Conservation (phyloP, 92 coral and sea anemone species). For the Palythoa grandiflora region DNA sequence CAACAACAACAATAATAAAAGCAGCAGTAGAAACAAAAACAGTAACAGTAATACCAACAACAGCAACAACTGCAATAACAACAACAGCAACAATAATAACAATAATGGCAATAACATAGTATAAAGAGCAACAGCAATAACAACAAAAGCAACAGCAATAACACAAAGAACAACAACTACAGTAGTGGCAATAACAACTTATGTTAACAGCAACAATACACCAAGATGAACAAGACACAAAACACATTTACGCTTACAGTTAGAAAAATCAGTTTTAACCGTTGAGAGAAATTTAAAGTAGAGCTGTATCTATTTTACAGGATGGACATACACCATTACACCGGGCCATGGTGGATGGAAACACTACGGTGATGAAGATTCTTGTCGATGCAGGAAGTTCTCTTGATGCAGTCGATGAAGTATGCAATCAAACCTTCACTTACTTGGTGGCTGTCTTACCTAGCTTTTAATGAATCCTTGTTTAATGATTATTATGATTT, state of each 20-base stretch:
- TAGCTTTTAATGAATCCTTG: neutral
- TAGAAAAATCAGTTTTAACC: neutral
- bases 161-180: neutral
- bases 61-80: too few relatives aligned
- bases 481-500: too few relatives aligned
- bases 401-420: conserved; percentile 74
- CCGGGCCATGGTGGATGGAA: conserved; percentile 81
- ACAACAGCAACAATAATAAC: too few relatives aligned
- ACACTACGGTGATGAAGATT: conserved; percentile 59
- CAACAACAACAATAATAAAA: too few relatives aligned
- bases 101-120: too few relatives aligned
- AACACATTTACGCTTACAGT: too few relatives aligned
- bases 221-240: too few relatives aligned
- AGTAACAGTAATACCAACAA: too few relatives aligned
- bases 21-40: too few relatives aligned
- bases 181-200: too few relatives aligned
- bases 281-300: neutral
- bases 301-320: conserved; percentile 24
- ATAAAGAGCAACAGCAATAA: too few relatives aligned
- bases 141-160: neutral
- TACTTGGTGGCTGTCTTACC: neutral
- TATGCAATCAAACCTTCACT: neutral
- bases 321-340: conserved; percentile 79
- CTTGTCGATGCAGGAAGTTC: conserved; percentile 67
- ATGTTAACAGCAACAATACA: too few relatives aligned